Percentiles rank a stretch among this genome's conserved stretches.
phyloP scores from a whole-genome alignment of 2,797 vertebrate species.

The Acanthopagrus latus region DNA sequence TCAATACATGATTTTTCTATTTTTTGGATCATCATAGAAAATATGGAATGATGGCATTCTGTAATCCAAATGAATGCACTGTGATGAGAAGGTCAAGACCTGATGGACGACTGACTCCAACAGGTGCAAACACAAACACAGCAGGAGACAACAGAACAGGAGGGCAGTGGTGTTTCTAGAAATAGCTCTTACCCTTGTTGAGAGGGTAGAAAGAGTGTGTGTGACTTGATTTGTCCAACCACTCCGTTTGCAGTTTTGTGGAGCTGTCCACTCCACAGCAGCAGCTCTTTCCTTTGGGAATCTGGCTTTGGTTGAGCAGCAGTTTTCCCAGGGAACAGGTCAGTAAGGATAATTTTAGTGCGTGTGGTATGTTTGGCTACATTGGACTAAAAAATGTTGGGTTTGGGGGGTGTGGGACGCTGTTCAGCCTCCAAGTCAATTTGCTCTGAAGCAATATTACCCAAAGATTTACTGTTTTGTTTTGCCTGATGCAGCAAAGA shows the following conservation, averaged over 20 bases:
- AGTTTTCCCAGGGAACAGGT: constrained; percentile 59
- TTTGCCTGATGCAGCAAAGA: constrained; percentile 7
- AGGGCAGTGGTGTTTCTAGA: constrained; percentile 74
- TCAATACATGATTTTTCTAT: not conserved
- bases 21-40: not conserved
- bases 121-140: constrained; percentile 74
- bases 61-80: constrained; percentile 1
- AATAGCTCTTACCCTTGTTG: constrained; percentile 76
- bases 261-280: constrained; percentile 16
- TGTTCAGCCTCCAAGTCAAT: constrained; percentile 14
- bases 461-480: constrained; percentile 16
- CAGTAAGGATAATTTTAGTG: constrained; percentile 44
- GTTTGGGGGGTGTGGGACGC: constrained; percentile 19
- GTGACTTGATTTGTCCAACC: constrained; percentile 21
- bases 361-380: constrained; percentile 20
- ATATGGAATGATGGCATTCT: not conserved
- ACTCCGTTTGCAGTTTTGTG: constrained; percentile 25
- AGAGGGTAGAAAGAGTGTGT: constrained; percentile 25
- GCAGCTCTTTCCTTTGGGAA: constrained; percentile 35
- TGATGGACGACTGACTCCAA: constrained; percentile 61
- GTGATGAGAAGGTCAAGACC: constrained; percentile 43
- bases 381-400: constrained; percentile 11
- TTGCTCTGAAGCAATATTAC: constrained; percentile 18
- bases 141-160: constrained; percentile 69
- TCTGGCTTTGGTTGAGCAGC: constrained; percentile 31